A percentile compares a stretch with the other conserved stretches of the same genome.
Conservation (phyloP, 92 coral and sea anemone genomes). For the Diadumene lineata region DNA sequence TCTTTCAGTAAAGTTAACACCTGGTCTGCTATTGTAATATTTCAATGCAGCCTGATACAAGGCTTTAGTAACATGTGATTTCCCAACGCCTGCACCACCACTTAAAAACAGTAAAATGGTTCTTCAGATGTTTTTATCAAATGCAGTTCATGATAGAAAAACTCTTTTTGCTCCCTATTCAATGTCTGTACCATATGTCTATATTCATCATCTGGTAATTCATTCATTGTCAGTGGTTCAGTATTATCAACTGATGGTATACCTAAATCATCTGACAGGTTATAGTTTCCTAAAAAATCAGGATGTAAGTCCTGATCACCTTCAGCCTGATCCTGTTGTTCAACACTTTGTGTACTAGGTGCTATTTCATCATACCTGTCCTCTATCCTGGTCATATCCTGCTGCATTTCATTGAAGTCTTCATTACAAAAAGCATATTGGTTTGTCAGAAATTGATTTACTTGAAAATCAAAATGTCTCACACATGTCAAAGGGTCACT, state of each 20-base stretch:
- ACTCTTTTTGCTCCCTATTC: constrained; percentile 57
- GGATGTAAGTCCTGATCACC: constrained; percentile 63
- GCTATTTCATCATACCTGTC: constrained; percentile 61
- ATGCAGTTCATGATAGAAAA: constrained; percentile 67
- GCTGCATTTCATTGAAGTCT: constrained; percentile 47
- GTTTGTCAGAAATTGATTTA: constrained; percentile 43
- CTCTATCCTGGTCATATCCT: constrained; percentile 41
- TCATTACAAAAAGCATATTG: constrained; percentile 16
- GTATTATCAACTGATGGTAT: constrained; percentile 49
- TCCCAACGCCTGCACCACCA: constrained; percentile 83
- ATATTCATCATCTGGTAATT: constrained; percentile 68
- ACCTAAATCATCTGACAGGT: constrained; percentile 59
- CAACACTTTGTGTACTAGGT: constrained; percentile 46
- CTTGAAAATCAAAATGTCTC: constrained; percentile 52
- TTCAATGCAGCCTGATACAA: constrained; percentile 70
- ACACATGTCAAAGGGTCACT: constrained; percentile 58
- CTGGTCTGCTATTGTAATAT: constrained; percentile 62
- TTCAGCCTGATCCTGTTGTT: constrained; percentile 53
- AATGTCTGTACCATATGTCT: constrained; percentile 52
- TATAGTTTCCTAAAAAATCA: constrained; percentile 56
- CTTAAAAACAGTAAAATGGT: constrained; percentile 52
- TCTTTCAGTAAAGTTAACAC: constrained; percentile 42
- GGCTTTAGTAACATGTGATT: too few relatives aligned
- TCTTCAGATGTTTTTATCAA: constrained; percentile 62
- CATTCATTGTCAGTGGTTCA: constrained; percentile 67